These are phyloP conservation scores for Orcinus orca DNA, from an alignment of 2,113 vertebrate species.

Conservation along the genomic window DNA sequence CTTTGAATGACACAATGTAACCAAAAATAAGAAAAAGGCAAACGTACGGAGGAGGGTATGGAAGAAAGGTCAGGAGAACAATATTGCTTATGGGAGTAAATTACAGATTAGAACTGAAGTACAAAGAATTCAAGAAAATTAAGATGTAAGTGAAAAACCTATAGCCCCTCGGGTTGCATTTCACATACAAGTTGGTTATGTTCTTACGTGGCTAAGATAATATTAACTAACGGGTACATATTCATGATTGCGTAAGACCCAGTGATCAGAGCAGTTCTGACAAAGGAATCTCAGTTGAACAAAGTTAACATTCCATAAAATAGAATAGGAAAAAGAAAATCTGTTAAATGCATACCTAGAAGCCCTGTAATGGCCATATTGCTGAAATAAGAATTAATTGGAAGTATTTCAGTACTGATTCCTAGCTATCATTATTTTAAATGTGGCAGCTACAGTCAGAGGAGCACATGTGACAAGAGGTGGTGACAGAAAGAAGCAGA, in stretches of 20 bases:
- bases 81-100: neutral
- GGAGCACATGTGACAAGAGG: neutral
- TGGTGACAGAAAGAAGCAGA: neutral
- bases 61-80: neutral
- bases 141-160: neutral
- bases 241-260: neutral
- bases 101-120: neutral
- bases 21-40: neutral
- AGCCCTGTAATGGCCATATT: neutral
- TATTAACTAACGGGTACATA: neutral
- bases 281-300: neutral
- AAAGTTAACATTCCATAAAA: slow-evolving; percentile 4
- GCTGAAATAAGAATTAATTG: neutral
- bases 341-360: neutral
- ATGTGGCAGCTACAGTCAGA: neutral
- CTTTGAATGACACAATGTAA: neutral
- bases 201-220: neutral
- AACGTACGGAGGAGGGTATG: neutral
- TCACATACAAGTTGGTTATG: neutral
- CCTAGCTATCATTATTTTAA: neutral
- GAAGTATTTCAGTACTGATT: neutral
- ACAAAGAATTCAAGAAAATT: neutral
- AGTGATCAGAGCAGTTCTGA: neutral
- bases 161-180: neutral
- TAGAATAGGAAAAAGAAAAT: neutral